Evolutionary conservation across 2,113 vertebrate species (phyloP), one percentile per base, ranked within the genome.

Genomic region (Macquaria ambigua): DNA sequence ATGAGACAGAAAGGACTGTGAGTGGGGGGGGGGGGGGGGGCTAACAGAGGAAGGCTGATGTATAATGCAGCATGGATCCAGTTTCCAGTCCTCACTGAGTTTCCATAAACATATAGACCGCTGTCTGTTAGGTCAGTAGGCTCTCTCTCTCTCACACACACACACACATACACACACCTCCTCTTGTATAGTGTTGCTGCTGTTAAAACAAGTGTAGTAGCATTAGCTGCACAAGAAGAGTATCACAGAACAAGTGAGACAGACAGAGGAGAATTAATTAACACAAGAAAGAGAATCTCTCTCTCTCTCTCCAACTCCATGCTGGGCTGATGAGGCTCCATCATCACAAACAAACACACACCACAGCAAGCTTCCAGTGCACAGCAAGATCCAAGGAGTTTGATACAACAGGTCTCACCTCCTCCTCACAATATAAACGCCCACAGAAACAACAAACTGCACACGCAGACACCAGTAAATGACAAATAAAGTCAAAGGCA

Each of bases 51-150:
- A 78, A 46, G 82, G 85, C 70, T 92, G 85, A 94, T 95, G 84
- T 89, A 92, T 94, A 88, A 95, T 94, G 88, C 82, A 94, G 83
- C 53, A 21, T 39, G 75, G 88, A 82, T 93, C 91, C 86, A 87
- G 90, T 96, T 95, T 93, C 94, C 84, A 83, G 83, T 86, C 84
- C 85, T 84, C 80, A 64, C 83, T 69, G 74, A 94, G 90, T 95
- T 96, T 96, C 94, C 94, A 93, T 91, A 93, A 94, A 91, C 93
- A 90, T 90, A 83, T 82, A 77, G 79, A 79, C 87, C 41, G 71
- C 73, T 87, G 79, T 90, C 64, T 77, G 41, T 86, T 56, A 59
- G 74, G 69, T 81, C 81, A 82, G 50, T 43, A 68, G 31, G 56
- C 72, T 63, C 66, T 34, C 18, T 48, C 46, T 48, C n/a, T n/a